These are phyloP conservation scores for Corticium candelabrum DNA, from an alignment of 37 sponge, comb jelly and placozoan species.

Conservation along the genomic window DNA sequence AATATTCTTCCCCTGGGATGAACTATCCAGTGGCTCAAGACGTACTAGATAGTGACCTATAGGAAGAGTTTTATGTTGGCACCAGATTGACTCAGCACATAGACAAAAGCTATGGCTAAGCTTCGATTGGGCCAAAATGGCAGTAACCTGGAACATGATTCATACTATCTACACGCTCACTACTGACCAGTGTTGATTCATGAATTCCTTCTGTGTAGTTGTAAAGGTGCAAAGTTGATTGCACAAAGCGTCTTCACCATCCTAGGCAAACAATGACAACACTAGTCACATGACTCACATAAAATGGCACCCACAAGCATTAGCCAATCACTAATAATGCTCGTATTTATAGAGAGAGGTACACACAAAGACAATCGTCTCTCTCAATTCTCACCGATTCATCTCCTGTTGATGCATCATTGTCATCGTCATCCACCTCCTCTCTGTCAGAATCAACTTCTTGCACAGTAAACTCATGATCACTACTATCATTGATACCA, in stretches of 20 bases:
- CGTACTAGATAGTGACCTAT: neutral
- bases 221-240: conserved; percentile 79
- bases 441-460: conserved; percentile 23
- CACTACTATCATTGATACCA: too few relatives aligned
- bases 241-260: conserved; percentile 51
- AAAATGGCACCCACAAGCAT: too few relatives aligned
- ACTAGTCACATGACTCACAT: neutral
- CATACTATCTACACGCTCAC: neutral
- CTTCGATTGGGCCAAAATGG: neutral
- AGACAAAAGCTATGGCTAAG: neutral
- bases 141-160: neutral
- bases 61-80: neutral
- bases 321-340: too few relatives aligned
- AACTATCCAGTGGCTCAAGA: neutral
- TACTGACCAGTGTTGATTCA: conserved; percentile 65
- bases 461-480: neutral
- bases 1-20: neutral
- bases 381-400: conserved; percentile 20
- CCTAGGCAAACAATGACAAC: conserved; percentile 16
- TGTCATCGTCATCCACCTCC: conserved; percentile 10
- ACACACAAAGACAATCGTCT: conserved; percentile 9
- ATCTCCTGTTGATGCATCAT: conserved; percentile 23
- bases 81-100: neutral
- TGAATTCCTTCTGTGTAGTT: conserved; percentile 52
- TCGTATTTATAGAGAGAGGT: neutral